A percentile compares a stretch with the other conserved stretches of the same genome.
These are phyloP conservation scores for Naja naja DNA, from an alignment of 2,113 vertebrate genomes.

Conservation along the genomic window DNA sequence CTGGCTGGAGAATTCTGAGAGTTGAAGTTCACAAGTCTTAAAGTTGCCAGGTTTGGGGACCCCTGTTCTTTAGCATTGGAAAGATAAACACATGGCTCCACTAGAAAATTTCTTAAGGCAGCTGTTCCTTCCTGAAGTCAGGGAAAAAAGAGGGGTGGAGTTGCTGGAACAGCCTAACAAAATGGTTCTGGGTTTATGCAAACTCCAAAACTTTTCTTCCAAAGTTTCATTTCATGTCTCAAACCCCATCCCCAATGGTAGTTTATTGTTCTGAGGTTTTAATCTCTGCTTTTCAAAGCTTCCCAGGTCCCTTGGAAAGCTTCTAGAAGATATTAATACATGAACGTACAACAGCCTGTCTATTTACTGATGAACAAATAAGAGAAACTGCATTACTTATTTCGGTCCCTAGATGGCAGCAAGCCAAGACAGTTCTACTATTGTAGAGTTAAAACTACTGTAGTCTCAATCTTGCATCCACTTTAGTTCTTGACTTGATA, in stretches of 20 bases:
- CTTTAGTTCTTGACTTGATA: not conserved
- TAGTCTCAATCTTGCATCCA: not conserved
- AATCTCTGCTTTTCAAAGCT: constrained; percentile 1
- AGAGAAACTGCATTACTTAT: not conserved
- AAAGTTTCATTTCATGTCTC: not conserved
- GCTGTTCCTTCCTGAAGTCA: not conserved
- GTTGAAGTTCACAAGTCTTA: too few relatives aligned
- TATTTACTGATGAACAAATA: not conserved
- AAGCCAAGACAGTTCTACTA: constrained; percentile 1
- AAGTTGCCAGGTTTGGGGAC: too few relatives aligned
- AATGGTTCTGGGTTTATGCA: not conserved
- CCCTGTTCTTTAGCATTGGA: not conserved
- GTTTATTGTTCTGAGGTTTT: not conserved
- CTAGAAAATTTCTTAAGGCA: not conserved
- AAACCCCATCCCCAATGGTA: not conserved
- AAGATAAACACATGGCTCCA: not conserved
- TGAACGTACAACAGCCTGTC: not conserved
- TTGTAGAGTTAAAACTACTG: not conserved
- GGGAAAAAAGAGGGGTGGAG: not conserved
- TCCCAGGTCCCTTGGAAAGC: not conserved
- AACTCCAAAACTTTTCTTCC: not conserved
- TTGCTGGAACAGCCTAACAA: not conserved
- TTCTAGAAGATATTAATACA: not conserved
- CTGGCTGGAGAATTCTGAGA: too few relatives aligned
- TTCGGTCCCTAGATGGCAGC: constrained; percentile 24